Conservation (phyloP, 2,113 vertebrate species). For the Scomber colias region DNA sequence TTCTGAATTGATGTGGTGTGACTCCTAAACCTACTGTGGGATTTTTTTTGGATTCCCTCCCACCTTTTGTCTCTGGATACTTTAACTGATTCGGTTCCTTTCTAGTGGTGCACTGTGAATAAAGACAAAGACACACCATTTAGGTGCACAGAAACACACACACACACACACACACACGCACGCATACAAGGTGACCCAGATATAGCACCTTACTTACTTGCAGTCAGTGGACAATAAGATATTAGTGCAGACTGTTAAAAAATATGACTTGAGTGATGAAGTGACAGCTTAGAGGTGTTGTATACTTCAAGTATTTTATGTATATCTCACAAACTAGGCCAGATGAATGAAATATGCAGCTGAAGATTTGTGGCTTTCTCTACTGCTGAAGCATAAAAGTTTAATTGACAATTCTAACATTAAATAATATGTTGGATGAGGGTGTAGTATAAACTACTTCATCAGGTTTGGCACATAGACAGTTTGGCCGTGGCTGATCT, state of each 20-base stretch:
- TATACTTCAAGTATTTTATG: slow-evolving; percentile 21
- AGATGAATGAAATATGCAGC: slow-evolving; percentile 66
- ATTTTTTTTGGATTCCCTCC: slow-evolving; percentile 35
- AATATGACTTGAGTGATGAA: slow-evolving; percentile 45
- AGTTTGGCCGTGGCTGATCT: slow-evolving; percentile 28
- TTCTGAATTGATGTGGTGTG: slow-evolving; percentile 75
- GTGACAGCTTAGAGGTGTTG: slow-evolving; percentile 12
- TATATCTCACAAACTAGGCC: slow-evolving; percentile 50
- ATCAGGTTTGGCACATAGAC: slow-evolving; percentile 40
- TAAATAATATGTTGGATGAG: slow-evolving; percentile 52
- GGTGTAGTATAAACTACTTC: slow-evolving; percentile 26
- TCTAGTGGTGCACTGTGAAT: not conserved
- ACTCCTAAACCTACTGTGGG: slow-evolving; percentile 52
- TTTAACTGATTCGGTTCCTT: slow-evolving; percentile 47
- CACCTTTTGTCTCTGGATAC: slow-evolving; percentile 41
- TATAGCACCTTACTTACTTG: slow-evolving; percentile 19
- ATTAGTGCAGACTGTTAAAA: slow-evolving; percentile 46
- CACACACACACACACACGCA: not conserved
- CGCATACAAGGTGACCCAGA: slow-evolving; percentile 35
- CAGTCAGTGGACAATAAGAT: slow-evolving; percentile 46
- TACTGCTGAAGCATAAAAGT: slow-evolving; percentile 49
- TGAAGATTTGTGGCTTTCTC: slow-evolving; percentile 62
- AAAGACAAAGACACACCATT: not conserved
- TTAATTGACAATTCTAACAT: slow-evolving; percentile 67
- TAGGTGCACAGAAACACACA: not conserved